Evolutionary conservation across 2,113 vertebrate genomes (phyloP), one percentile per base, ranked within the genome.

Genomic region (Pluvialis apricaria): DNA sequence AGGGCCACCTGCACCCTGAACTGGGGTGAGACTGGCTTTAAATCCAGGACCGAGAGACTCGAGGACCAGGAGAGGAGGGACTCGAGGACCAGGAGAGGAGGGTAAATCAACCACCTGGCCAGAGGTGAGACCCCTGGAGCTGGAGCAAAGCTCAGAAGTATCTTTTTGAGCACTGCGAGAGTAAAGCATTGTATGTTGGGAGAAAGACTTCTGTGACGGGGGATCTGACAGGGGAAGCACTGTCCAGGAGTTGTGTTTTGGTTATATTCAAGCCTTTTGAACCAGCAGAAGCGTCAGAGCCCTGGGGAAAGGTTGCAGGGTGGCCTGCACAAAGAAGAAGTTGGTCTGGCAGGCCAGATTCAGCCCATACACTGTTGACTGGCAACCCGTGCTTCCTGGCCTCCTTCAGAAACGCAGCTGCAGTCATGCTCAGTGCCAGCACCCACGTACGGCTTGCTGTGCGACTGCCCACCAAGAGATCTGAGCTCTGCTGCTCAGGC

Each of bases 41-140:
- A 16, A 68, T 31, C 17, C 4, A 29, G 22, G 21, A 52, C 11
- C 0, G 1, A 71, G 29, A n/a, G 24, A 44, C 31, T 18, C 0
- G 0, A 60, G 49, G 91, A 73, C 14, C 12, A 3, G 40, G 26
- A 83, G 13, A 91, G 51, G 5, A 73, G 38, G 11, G 32, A 44
- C 31, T 18, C 0, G 0, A 60, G 49, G 91, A 73, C 14, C 12
- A 3, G 40, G 26, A 83, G 13, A 91, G 51, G 5, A 73, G 38
- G 11, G 32, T 25, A 62, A 64, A 71, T 31, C 9, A 78, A 28
- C 42, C 0, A 2, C 29, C 55, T 51, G 52, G 45, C 34, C 1
- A 1, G 15, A 54, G 61, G 21, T 1, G 1, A 73, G 47, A 10
- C 15, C 6, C 18, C 13, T 24, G 40, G 18, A 51, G 24, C 32